phyloP scores from a whole-genome alignment of 2,797 vertebrate species.

The Leptodactylus fallax region DNA sequence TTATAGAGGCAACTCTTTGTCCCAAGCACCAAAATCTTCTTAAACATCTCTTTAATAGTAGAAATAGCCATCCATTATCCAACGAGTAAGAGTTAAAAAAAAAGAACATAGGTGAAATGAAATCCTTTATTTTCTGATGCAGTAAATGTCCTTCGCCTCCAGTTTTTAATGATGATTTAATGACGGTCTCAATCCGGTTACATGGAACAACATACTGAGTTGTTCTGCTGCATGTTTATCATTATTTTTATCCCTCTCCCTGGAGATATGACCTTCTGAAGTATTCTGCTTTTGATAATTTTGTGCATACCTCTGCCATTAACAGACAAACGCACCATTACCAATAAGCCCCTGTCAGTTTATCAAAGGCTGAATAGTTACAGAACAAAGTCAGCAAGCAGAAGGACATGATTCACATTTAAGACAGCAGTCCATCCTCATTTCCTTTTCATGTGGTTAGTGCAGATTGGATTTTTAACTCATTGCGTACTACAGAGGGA shows the following conservation, averaged over 20 bases:
- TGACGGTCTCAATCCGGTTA: constrained; percentile 34
- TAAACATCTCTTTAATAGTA: not conserved
- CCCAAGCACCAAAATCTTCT: not conserved
- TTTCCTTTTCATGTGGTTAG: constrained; percentile 58
- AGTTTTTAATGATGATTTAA: constrained; percentile 54
- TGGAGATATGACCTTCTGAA: constrained; percentile 58
- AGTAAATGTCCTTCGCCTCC: constrained; percentile 22
- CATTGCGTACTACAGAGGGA: not conserved
- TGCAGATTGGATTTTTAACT: constrained; percentile 44
- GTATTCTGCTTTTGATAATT: constrained; percentile 61
- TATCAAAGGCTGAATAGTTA: constrained; percentile 57
- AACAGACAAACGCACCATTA: constrained; percentile 61
- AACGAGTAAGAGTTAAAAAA: not conserved
- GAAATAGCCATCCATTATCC: not conserved
- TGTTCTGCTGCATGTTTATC: constrained; percentile 58
- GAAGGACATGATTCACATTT: constrained; percentile 61
- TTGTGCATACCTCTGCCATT: constrained; percentile 61
- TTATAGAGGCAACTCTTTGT: too few species aligned
- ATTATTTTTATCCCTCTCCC: constrained; percentile 57
- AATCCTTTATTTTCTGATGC: constrained; percentile 29
- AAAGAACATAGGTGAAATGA: not conserved
- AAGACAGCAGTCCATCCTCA: constrained; percentile 56
- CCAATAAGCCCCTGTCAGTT: constrained; percentile 61
- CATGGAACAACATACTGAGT: constrained; percentile 36
- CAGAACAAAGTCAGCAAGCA: constrained; percentile 58